Evolutionary conservation across 2,113 vertebrate species (phyloP).

Genomic region (Pteronura brasiliensis): DNA sequence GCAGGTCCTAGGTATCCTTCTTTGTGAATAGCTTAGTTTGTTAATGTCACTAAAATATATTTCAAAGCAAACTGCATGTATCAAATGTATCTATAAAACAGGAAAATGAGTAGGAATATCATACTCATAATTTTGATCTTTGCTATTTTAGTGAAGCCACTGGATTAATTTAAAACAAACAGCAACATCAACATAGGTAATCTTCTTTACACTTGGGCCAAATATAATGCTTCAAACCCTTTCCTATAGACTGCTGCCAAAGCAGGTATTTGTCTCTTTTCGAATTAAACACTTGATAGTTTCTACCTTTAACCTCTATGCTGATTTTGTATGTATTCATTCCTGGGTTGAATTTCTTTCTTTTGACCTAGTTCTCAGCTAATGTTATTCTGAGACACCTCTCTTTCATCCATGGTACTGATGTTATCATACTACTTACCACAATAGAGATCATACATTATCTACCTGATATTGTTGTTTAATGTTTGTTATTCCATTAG

Average conservation of each 20-base stretch:
- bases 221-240: neutral
- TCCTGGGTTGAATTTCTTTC: neutral
- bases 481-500: neutral
- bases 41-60: neutral
- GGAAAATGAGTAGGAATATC: neutral
- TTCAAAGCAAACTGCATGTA: neutral
- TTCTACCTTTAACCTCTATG: neutral
- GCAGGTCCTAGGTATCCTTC: neutral
- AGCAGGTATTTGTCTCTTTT: neutral
- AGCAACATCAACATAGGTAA: neutral
- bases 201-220: neutral
- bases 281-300: neutral
- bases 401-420: neutral
- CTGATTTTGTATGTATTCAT: neutral
- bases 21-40: neutral
- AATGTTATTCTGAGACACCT: neutral
- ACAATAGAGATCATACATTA: neutral
- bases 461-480: neutral
- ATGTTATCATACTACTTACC: neutral
- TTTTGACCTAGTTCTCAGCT: neutral
- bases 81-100: neutral
- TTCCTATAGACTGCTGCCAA: neutral
- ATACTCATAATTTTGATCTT: neutral
- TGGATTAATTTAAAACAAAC: neutral
- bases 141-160: neutral